A percentile compares a stretch with the other conserved stretches of the same genome.
phyloP scores from a whole-genome alignment of 2,888 invertebrate species.

The Odontocerum albicorne region DNA sequence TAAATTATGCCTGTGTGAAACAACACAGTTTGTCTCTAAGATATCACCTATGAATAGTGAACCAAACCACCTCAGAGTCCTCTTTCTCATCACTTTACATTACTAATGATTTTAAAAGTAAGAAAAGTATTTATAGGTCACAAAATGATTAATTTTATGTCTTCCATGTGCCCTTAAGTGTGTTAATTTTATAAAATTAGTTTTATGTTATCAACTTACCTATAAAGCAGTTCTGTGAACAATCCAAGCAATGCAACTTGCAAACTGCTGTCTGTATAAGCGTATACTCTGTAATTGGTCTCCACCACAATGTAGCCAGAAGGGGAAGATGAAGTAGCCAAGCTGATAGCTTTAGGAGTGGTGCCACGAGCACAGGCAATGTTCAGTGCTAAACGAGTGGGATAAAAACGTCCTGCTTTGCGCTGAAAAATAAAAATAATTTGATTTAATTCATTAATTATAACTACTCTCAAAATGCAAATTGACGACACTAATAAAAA shows the following conservation, averaged over 20 bases:
- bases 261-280: slow-evolving; percentile 90
- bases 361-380: slow-evolving; percentile 63
- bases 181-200: too few relatives aligned
- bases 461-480: neutral
- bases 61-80: too few relatives aligned
- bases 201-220: too few relatives aligned
- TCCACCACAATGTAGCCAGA: slow-evolving; percentile 90
- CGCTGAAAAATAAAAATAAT: too few relatives aligned
- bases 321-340: slow-evolving; percentile 56
- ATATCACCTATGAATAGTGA: too few relatives aligned
- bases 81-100: too few relatives aligned
- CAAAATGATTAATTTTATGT: too few relatives aligned
- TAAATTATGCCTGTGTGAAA: too few relatives aligned
- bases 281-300: slow-evolving; percentile 80
- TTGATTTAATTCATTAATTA: neutral
- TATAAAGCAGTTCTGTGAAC: slow-evolving; percentile 90
- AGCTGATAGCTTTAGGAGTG: slow-evolving; percentile 52
- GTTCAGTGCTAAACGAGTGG: slow-evolving; percentile 89
- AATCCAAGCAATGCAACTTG: slow-evolving; percentile 92
- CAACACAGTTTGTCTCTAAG: too few relatives aligned
- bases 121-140: too few relatives aligned
- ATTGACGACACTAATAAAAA: neutral
- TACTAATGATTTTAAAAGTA: too few relatives aligned
- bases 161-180: too few relatives aligned
- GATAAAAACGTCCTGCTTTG: slow-evolving; percentile 91